Evolutionary conservation across 2,797 vertebrate species (phyloP), one percentile per base, ranked within the genome.

Genomic region (Paguma larvata): DNA sequence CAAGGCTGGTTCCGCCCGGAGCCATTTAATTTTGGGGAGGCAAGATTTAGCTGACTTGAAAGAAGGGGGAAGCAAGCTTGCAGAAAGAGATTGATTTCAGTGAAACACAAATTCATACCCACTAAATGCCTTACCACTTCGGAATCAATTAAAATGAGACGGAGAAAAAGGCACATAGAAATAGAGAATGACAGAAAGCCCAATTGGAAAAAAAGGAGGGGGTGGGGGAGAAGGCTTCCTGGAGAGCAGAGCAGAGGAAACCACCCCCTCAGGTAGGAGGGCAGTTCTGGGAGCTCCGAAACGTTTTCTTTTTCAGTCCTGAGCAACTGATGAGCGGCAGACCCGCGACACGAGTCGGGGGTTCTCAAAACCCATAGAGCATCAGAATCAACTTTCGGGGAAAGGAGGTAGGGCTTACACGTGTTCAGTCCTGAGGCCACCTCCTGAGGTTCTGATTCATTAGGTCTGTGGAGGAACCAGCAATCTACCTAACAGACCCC

Each of bases 111-210:
- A 95, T 94, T 91, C 97, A 85, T 68, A 30, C 96, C 96, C 95
- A 73, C 97, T 97, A 98, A 98, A 98, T 48, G 97, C 97, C 94
- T 97, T 97, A 97, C 97, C 96, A 93, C 95, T 98, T 97, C 59
- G 7, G 96, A 98, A 98, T 98, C 98, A 98, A 98, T 98, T 98
- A 97, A 65, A 98, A 97, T 91, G 85, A 97, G 95, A 79, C 73
- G 95, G 96, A 98, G 95, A 94, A 86, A 95, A 96, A 90, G 70
- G 90, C 88, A 92, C 46, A 65, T 80, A 95, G 78, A 88, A 85
- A 96, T n/a, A 13, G 19, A 84, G 79, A 75, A 41, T 75, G 85
- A 89, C 88, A 53, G 97, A 59, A 59, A 79, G 32, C 72, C 92
- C 10, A 0, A 25, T 2, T 78, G 62, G 88, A 85, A 12, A 51